phyloP scores from a whole-genome alignment of 2,113 vertebrate genomes.

The Coreoperca whiteheadi region DNA sequence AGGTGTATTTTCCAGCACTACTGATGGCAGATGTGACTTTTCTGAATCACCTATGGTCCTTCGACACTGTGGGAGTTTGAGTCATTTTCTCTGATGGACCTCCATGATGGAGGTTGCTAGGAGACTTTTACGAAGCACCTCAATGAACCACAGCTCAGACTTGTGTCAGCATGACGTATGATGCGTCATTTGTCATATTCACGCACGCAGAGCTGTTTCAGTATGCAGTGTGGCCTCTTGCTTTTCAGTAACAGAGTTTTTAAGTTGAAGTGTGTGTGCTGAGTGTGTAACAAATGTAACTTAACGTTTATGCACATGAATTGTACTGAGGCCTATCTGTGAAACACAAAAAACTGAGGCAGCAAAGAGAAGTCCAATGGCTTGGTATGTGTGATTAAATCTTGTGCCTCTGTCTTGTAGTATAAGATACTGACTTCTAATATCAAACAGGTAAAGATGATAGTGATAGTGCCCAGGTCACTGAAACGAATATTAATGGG shows the following conservation, averaged over 20 bases:
- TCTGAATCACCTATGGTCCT: neutral
- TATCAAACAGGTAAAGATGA: neutral
- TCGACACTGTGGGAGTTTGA: neutral
- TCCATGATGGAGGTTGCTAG: slow-evolving; percentile 24
- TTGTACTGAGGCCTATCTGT: neutral
- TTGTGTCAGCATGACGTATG: slow-evolving; percentile 45
- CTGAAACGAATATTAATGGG: neutral
- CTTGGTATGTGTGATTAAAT: neutral
- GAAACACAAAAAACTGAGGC: neutral
- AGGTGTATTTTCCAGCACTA: neutral
- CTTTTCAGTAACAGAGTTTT: neutral
- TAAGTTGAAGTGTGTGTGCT: neutral
- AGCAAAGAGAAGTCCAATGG: neutral
- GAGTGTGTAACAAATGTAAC: neutral
- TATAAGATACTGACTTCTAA: neutral
- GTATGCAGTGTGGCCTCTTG: neutral
- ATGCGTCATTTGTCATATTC: slow-evolving; percentile 40
- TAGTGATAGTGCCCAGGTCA: neutral
- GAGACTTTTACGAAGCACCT: slow-evolving; percentile 21
- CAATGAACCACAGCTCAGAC: slow-evolving; percentile 7
- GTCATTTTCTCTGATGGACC: neutral
- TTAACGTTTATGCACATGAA: neutral
- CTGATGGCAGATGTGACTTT: neutral
- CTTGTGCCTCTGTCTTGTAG: neutral
- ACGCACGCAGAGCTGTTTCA: neutral